Base-by-base conservation (phyloP, 2,113 vertebrate genomes). In the Toxostoma redivivum region DNA sequence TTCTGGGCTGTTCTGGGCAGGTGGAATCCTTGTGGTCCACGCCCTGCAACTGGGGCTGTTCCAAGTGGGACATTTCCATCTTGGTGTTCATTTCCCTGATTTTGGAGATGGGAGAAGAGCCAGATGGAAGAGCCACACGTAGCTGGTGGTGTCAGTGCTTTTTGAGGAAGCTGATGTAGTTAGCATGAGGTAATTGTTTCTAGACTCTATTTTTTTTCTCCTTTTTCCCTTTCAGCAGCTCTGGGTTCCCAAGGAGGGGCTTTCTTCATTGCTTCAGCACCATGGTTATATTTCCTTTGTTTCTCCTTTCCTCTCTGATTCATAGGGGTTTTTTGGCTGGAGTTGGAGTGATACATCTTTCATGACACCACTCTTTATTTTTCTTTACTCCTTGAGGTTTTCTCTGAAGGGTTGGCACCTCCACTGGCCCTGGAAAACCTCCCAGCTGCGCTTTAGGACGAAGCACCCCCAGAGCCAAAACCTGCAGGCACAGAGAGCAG, bases 391-490 rank as follows among this genome's bases (percentile, higher is more conserved):
- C 33, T 37, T 31, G 28, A 38, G 30, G 44, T 28, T 51, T 88
- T 54, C 57, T 87, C 30, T 3, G 0, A 23, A 44, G 31, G 5
- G 15, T 35, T 35, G 38, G 5, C 48, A 53, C 30, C 38, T 35
- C 79, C 38, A 27, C 15, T 17, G 35, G n/a, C 31, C 45, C 42
- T 4, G 12, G 14, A 20, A 23, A 31, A 25, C 13, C 38, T 66
- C 22, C 42, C 33, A 53, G 10, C n/a, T 8, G 6, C 27, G 1
- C 30, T 58, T 73, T 48, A 6, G 44, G 40, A 11, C 35, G 5
- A 15, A 9, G 40, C n/a, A 3, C 22, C 17, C 24, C 14, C 0
- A 0, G 31, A 76, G 12, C 22, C 56, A 48, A 48, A 76, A 25
- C 13, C 30, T 40, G 44, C 25, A 2, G 1, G 4, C 18, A 33